Base-by-base conservation (phyloP, 37 sponge, comb jelly and placozoan species). In the Haliclona indistincta region DNA sequence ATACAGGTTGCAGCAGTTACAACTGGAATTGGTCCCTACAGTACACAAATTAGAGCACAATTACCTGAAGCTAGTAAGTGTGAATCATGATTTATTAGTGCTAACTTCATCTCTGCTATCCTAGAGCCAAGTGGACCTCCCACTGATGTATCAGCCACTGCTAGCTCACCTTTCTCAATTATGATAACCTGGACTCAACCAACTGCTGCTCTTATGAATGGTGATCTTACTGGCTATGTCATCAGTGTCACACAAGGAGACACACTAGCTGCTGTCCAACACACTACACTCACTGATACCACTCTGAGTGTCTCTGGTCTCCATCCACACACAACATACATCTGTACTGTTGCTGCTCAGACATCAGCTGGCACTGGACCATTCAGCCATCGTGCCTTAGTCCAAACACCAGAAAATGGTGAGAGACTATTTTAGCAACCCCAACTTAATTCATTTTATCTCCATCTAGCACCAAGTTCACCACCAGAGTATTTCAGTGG, bases 1-100 rank as follows among this genome's bases (percentile, higher is more conserved):
- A 42, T 43, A 41, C 6, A 22, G 20, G 40, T 85, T 15, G 73
- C 79, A 54, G 86, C 86, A 47, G 62, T 51, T 15, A 85, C 86
- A 17, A 38, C 20, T 1, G 86, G 86, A 7, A 32, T 54, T 4
- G 86, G 86, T 11, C 86, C 86, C 4, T 38, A 42, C 26, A 39
- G 38, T 47, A 0, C 58, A 17, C 2, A 22, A 28, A 39, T 78
- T 10, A 49, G 1, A 4, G 22, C 33, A 36, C 20, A 33, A 41
- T 68, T 69, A 37, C 22, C 34, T 0, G 69, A 78, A 78, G 79
- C 64, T 55, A 69, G 79, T 78, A 55, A 38, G 60, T 22, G n/a
- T 8, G 0, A 38, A 26, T 79, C n/a, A 22, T 36, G 8, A 38
- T 39, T 39, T 6, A 40, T n/a, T 8, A 4, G 28, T 47, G 33